Evolutionary conservation across 35 echinoderm and acorn worm genomes (phyloP).

Genomic region (Acanthaster planci): DNA sequence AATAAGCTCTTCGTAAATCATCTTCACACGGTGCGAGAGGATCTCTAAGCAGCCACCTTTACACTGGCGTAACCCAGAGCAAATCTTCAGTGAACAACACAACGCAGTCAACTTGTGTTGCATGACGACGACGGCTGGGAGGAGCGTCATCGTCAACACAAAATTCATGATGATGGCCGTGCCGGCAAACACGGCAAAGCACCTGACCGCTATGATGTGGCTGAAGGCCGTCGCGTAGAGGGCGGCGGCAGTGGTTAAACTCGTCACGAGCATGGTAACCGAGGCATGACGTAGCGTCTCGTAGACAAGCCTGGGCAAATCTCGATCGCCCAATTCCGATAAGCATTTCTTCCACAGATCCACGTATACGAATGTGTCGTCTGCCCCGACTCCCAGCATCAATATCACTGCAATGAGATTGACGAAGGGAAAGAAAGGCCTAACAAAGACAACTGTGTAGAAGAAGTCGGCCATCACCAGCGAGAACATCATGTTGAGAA

Average conservation of each 20-base stretch:
- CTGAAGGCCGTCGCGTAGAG: conserved; percentile 72
- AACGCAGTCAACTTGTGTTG: conserved; percentile 55
- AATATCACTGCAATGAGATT: conserved; percentile 60
- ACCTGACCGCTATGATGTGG: conserved; percentile 70
- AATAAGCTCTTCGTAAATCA: conserved; percentile 52
- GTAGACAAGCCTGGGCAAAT: conserved; percentile 4
- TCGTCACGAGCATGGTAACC: conserved; percentile 86
- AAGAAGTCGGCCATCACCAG: conserved; percentile 69
- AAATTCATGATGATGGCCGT: conserved; percentile 78
- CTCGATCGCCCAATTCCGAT: background rate
- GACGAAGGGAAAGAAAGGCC: conserved; percentile 83
- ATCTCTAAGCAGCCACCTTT: background rate
- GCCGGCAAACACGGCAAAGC: conserved; percentile 79
- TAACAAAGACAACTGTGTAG: conserved; percentile 63
- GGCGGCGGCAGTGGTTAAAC: conserved; percentile 80
- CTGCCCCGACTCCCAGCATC: conserved; percentile 84
- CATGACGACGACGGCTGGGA: conserved; percentile 75
- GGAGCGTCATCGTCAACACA: conserved; percentile 72
- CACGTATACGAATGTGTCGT: conserved; percentile 84
- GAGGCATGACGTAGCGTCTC: conserved; percentile 72
- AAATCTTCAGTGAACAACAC: conserved; percentile 5
- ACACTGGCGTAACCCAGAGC: background rate
- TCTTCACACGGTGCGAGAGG: background rate
- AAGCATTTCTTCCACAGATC: conserved; percentile 63
- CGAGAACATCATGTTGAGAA: conserved; percentile 76